Evolutionary conservation across 2,797 vertebrate species (phyloP).

Genomic region (Poeciliopsis gracilis): DNA sequence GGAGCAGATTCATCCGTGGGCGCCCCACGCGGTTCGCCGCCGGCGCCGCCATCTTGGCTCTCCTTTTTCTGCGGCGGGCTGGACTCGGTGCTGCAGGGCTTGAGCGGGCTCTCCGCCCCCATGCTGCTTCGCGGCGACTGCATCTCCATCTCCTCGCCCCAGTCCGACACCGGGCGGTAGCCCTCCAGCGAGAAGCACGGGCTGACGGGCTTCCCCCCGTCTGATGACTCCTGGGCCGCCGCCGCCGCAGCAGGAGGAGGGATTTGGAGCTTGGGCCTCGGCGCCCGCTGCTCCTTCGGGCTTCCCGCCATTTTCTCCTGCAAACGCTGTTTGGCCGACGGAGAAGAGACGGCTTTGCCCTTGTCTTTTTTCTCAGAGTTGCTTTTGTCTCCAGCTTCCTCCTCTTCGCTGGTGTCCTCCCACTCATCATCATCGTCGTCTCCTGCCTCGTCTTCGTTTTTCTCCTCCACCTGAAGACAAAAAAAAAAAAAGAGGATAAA

Average conservation of each 20-base stretch:
- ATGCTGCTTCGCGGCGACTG: constrained; percentile 81
- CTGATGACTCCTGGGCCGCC: constrained; percentile 58
- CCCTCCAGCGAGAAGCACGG: constrained; percentile 80
- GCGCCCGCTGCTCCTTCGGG: constrained; percentile 68
- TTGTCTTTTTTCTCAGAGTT: constrained; percentile 68
- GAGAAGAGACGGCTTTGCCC: constrained; percentile 31
- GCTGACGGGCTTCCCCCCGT: constrained; percentile 77
- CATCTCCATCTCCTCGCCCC: constrained; percentile 95
- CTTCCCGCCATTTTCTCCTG: constrained; percentile 39
- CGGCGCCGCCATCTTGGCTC: background rate
- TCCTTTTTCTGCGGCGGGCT: constrained; percentile 68
- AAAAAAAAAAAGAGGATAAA: background rate
- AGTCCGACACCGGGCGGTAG: constrained; percentile 86
- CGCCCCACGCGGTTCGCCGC: constrained; percentile 14
- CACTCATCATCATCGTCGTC: constrained; percentile 75
- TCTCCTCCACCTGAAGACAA: constrained; percentile 56
- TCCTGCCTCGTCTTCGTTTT: constrained; percentile 45
- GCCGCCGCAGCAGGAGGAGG: constrained; percentile 48
- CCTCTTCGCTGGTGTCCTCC: constrained; percentile 76
- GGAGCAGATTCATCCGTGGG: constrained; percentile 7
- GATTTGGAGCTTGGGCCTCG: constrained; percentile 75
- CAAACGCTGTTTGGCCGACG: constrained; percentile 17
- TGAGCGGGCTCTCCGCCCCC: constrained; percentile 78
- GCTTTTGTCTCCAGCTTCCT: constrained; percentile 58
- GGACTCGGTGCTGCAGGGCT: constrained; percentile 65